Conservation (phyloP, 2,888 invertebrate genomes). For the Cybosia mesomella region DNA sequence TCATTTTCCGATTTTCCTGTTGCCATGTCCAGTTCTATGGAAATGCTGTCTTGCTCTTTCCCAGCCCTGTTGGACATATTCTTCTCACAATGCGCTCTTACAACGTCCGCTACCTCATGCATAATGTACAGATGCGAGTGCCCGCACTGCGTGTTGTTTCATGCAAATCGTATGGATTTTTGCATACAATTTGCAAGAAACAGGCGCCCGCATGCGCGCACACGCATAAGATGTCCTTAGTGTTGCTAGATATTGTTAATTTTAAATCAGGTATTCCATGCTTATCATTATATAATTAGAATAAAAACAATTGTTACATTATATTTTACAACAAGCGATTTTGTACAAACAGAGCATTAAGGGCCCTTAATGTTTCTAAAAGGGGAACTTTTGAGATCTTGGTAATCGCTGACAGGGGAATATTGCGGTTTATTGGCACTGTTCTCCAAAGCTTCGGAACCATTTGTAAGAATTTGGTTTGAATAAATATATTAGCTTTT, state of each 20-base stretch:
- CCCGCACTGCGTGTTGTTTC: too few species aligned
- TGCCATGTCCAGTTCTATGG: too few species aligned
- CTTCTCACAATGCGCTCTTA: too few species aligned
- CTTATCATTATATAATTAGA: conserved; percentile 36
- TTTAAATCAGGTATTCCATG: background rate
- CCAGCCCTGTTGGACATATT: too few species aligned
- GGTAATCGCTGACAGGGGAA: conserved; percentile 31
- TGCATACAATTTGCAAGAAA: too few species aligned
- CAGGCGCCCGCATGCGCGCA: background rate
- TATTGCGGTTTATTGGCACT: conserved; percentile 31
- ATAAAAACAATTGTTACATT: conserved; percentile 32
- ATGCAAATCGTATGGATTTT: background rate
- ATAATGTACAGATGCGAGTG: too few species aligned
- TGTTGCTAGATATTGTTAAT: background rate
- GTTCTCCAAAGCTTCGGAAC: background rate
- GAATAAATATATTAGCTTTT: conserved; percentile 14
- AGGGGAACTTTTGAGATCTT: conserved; percentile 34
- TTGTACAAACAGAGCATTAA: conserved; percentile 44
- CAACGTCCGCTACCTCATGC: too few species aligned
- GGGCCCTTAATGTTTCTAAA: conserved; percentile 41
- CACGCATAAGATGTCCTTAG: background rate
- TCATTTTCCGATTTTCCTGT: too few species aligned
- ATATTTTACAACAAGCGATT: conserved; percentile 39
- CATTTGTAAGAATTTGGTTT: conserved; percentile 15
- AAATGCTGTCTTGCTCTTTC: too few species aligned